These are phyloP conservation scores for Budorcas taxicolor DNA, from an alignment of 2,113 vertebrate species.

Conservation along the genomic window DNA sequence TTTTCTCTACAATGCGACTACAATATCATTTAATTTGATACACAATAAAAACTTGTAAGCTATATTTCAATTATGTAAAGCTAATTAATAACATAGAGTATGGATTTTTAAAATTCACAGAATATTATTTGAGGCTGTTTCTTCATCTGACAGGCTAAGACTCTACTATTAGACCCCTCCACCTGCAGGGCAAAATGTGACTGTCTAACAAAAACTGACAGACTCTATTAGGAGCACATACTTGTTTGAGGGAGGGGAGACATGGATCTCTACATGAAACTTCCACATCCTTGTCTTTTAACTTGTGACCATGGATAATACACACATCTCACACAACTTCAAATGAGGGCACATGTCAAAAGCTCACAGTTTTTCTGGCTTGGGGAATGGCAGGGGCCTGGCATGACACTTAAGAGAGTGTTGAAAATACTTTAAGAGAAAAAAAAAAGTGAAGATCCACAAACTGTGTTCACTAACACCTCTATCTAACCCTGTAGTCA, in stretches of 20 bases:
- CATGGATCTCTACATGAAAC: neutral
- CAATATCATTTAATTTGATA: neutral
- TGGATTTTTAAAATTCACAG: neutral
- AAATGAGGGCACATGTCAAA: neutral
- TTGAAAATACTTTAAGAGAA: neutral
- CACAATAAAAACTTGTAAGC: neutral
- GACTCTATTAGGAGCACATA: accelerated
- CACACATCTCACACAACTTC: neutral
- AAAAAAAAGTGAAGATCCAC: neutral
- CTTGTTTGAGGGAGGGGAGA: neutral
- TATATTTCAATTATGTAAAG: neutral
- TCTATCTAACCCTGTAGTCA: neutral
- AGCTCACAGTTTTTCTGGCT: neutral
- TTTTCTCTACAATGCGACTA: neutral
- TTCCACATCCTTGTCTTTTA: neutral
- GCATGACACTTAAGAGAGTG: neutral
- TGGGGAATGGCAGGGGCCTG: neutral
- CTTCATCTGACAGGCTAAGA: neutral
- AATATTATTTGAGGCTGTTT: neutral
- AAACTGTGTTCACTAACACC: neutral
- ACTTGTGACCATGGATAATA: neutral
- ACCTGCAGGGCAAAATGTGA: neutral
- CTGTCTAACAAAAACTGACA: neutral
- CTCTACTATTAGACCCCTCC: neutral
- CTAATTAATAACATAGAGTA: neutral